Conservation (phyloP, 2,113 vertebrate genomes). For the Pangasianodon gigas region DNA sequence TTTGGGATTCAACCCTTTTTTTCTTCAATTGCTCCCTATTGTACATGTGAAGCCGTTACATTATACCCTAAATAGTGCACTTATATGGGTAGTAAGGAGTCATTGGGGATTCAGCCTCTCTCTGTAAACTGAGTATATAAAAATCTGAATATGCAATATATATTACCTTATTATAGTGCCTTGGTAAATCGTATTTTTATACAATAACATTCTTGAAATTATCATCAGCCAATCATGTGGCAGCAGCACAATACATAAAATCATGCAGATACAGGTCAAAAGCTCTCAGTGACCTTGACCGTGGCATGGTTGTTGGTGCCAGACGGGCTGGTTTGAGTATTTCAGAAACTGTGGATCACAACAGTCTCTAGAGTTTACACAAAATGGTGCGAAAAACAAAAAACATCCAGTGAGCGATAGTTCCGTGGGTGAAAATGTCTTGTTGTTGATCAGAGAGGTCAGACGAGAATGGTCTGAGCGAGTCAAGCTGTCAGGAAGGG, state of each 20-base stretch:
- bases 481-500: background rate
- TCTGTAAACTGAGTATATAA: background rate
- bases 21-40: background rate
- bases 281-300: background rate
- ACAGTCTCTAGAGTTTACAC: background rate
- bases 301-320: background rate
- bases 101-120: background rate
- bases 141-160: background rate
- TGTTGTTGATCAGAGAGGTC: background rate
- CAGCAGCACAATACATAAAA: background rate
- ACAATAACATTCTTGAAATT: background rate
- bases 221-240: background rate
- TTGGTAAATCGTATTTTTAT: background rate
- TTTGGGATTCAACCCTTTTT: constrained; percentile 6
- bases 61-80: constrained; percentile 1
- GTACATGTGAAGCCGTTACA: background rate
- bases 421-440: background rate
- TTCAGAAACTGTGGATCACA: background rate
- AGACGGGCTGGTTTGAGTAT: background rate
- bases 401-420: background rate
- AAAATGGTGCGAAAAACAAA: background rate
- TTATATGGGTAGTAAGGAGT: background rate
- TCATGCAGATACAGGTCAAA: background rate
- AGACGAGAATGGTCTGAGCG: background rate
- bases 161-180: background rate